Percentiles rank a stretch among this genome's conserved stretches.
Conservation (phyloP, 2,113 vertebrate genomes). For the Lepidothrix coronata region DNA sequence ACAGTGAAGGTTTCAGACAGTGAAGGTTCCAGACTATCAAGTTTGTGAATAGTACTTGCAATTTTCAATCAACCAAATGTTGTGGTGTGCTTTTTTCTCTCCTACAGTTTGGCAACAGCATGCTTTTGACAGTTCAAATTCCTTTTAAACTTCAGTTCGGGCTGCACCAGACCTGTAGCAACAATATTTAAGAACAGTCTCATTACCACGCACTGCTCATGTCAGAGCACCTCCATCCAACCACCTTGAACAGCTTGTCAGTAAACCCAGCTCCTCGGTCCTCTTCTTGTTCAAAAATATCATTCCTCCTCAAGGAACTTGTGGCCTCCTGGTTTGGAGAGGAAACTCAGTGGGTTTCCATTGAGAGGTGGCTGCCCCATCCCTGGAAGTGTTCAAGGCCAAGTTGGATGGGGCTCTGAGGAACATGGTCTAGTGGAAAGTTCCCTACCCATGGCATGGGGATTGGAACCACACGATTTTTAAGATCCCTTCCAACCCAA, state of each 20-base stretch:
- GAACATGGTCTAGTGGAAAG: background rate
- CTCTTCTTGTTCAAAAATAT: slow-evolving; percentile 58
- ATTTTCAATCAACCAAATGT: background rate
- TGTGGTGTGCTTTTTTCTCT: background rate
- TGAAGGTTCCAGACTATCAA: background rate
- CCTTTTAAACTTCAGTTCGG: background rate
- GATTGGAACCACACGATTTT: background rate
- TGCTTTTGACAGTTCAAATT: background rate
- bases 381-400: background rate
- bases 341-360: background rate
- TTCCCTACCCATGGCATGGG: background rate
- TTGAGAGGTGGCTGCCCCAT: background rate
- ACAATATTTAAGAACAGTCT: background rate
- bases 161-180: background rate
- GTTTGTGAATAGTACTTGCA: background rate
- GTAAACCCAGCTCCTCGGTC: slow-evolving; percentile 65
- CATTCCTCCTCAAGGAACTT: slow-evolving; percentile 62
- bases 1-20: background rate
- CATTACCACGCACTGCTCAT: slow-evolving; percentile 71
- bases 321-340: background rate
- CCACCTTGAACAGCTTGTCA: slow-evolving; percentile 52
- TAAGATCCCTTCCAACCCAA: background rate
- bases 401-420: background rate
- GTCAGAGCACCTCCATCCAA: slow-evolving; percentile 74
- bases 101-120: too few relatives aligned